A percentile compares a stretch with the other conserved stretches of the same genome.
phyloP scores from a whole-genome alignment of 2,797 vertebrate species.

The Masticophis lateralis region DNA sequence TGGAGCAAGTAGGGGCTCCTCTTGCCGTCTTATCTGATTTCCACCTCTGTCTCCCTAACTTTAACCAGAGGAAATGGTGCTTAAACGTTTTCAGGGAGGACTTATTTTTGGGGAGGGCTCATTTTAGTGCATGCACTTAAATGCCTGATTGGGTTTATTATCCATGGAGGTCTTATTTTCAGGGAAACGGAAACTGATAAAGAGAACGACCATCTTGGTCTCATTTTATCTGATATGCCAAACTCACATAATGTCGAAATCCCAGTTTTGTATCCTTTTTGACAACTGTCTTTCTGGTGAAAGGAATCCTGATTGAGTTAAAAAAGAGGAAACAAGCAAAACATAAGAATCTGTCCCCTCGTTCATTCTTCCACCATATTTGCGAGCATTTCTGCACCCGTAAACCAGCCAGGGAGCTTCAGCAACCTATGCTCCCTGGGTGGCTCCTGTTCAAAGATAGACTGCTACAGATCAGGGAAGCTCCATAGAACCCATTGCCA shows the following conservation, averaged over 20 bases:
- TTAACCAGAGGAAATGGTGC: too few species aligned
- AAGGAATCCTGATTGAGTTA: fast-evolving
- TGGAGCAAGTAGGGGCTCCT: too few species aligned
- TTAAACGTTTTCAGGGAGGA: too few species aligned
- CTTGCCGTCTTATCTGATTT: too few species aligned
- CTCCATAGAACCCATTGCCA: neutral
- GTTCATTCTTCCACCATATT: neutral
- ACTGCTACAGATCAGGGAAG: neutral
- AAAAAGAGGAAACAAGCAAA: neutral
- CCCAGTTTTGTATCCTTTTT: fast-evolving
- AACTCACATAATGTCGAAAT: neutral
- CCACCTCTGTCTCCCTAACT: too few species aligned
- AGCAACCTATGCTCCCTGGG: neutral
- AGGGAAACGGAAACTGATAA: neutral
- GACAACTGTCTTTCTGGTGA: fast-evolving
- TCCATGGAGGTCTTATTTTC: too few species aligned
- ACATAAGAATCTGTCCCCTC: neutral
- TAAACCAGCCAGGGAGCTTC: neutral
- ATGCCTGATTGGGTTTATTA: too few species aligned
- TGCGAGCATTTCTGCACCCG: neutral
- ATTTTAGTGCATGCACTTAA: too few species aligned
- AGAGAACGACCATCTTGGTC: neutral
- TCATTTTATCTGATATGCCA: neutral
- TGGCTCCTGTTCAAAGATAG: neutral
- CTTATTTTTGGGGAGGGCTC: too few species aligned